These are phyloP conservation scores for Pongo abelii DNA, from an alignment of 2,113 vertebrate genomes.

Conservation along the genomic window DNA sequence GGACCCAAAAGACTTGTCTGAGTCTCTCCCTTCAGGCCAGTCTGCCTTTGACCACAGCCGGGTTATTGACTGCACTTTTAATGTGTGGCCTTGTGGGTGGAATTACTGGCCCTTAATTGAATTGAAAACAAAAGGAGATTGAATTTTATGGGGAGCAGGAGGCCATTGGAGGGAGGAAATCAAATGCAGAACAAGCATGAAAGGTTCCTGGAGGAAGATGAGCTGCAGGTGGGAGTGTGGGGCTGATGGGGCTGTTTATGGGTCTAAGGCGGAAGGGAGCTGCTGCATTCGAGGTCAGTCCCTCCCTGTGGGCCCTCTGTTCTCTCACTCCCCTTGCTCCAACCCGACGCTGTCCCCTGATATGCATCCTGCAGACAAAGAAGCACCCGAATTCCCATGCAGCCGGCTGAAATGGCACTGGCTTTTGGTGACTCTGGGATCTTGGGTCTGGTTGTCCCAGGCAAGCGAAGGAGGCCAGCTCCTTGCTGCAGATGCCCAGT, in stretches of 20 bases:
- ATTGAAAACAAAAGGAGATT: conserved; percentile 72
- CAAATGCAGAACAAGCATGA: conserved; percentile 9
- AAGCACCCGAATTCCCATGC: background rate
- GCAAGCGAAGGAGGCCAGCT: background rate
- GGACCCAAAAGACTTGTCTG: background rate
- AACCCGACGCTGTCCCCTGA: accelerated
- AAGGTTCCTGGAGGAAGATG: background rate
- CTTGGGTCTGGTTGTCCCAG: background rate
- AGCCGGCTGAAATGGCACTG: accelerated
- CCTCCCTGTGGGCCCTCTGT: background rate
- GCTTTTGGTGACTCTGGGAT: background rate
- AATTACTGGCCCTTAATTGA: conserved; percentile 68
- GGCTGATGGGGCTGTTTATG: background rate
- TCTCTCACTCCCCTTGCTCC: accelerated
- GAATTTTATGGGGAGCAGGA: conserved; percentile 63
- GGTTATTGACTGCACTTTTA: background rate
- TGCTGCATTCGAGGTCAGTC: accelerated
- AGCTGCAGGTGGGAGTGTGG: background rate
- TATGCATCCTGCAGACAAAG: accelerated
- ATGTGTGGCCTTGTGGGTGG: conserved; percentile 19
- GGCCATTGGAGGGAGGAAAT: conserved; percentile 63
- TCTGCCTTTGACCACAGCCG: background rate
- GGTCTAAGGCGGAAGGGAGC: no score
- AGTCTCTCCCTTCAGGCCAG: accelerated
- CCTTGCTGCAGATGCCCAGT: background rate